Conservation (phyloP, 2,888 invertebrate species). For the Eristalis pertinax region DNA sequence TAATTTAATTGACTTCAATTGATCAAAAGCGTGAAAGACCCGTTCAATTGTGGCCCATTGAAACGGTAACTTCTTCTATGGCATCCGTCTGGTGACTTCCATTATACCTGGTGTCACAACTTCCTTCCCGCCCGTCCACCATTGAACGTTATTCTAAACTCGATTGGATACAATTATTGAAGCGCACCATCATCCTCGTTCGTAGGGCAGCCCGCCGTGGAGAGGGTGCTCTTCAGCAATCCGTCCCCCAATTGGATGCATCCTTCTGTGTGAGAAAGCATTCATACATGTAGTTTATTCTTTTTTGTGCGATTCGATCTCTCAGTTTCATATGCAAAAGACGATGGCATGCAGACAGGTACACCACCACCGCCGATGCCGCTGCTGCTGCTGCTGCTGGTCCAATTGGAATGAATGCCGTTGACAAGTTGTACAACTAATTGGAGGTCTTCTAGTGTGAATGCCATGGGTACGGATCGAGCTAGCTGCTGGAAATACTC, state of each 20-base stretch:
- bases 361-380: neutral
- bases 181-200: neutral
- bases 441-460: constrained; percentile 44
- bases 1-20: constrained; percentile 66
- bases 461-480: constrained; percentile 5
- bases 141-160: constrained; percentile 20
- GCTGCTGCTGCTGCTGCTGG: neutral
- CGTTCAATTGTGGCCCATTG: constrained; percentile 39
- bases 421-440: constrained; percentile 57
- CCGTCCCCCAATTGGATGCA: neutral
- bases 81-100: constrained; percentile 37
- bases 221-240: neutral
- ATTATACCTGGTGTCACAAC: neutral
- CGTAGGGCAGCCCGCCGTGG: neutral
- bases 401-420: neutral
- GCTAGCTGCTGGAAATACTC: constrained; percentile 27
- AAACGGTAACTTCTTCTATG: constrained; percentile 11
- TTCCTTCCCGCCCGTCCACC: too few species aligned
- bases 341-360: neutral
- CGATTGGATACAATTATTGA: constrained; percentile 32
- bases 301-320: constrained; percentile 4
- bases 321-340: constrained; percentile 17
- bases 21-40: constrained; percentile 64
- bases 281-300: too few species aligned
- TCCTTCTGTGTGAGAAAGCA: neutral